Evolutionary conservation across 2,888 invertebrate genomes (phyloP).

Genomic region (Hipparchia semele): DNA sequence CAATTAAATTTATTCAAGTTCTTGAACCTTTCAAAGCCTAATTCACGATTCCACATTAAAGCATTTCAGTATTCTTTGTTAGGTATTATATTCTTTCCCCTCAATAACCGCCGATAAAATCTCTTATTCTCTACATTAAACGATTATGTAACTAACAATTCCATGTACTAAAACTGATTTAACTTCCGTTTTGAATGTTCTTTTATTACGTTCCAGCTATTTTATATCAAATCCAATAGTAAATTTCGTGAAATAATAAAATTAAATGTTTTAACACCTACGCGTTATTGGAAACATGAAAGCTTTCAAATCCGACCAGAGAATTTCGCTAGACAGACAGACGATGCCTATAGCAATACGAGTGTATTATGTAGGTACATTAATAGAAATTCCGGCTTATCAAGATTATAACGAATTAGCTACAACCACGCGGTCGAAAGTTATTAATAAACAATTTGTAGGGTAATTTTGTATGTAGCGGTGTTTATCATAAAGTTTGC

Average conservation of each 20-base stretch:
- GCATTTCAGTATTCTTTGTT: not conserved
- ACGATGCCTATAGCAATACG: not conserved
- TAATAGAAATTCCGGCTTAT: too few relatives aligned
- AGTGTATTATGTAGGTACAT: not conserved
- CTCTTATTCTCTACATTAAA: too few relatives aligned
- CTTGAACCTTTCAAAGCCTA: too few relatives aligned
- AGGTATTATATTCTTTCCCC: too few relatives aligned
- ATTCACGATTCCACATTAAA: too few relatives aligned
- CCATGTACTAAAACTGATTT: not conserved
- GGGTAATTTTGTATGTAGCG: constrained; percentile 2
- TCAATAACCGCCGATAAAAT: too few relatives aligned
- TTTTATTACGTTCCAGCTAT: not conserved
- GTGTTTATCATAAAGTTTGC: constrained; percentile 26
- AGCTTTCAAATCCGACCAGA: constrained; percentile 8
- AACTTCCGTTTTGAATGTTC: not conserved
- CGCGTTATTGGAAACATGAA: not conserved
- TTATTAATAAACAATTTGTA: constrained; percentile 22
- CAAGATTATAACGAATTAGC: not conserved
- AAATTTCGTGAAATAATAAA: not conserved
- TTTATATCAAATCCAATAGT: not conserved
- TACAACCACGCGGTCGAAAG: constrained; percentile 10
- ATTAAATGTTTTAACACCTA: not conserved
- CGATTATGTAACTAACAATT: too few relatives aligned
- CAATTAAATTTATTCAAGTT: too few relatives aligned
- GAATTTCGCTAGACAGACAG: not conserved